These are phyloP conservation scores for Alcis repandata DNA, from an alignment of 2,888 invertebrate genomes.

Conservation along the genomic window DNA sequence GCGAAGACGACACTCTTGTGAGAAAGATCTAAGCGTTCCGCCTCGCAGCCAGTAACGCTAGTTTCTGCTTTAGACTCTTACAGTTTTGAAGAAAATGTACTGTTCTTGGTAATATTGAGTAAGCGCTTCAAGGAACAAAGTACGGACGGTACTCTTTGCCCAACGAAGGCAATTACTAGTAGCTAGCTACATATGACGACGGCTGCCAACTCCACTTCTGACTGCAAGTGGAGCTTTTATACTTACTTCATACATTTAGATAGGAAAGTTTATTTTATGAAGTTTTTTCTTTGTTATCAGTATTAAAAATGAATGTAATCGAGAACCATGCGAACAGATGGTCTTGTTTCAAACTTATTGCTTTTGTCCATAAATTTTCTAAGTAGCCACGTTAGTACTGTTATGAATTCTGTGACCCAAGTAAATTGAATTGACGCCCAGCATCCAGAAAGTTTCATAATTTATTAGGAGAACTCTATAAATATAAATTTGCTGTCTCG, in stretches of 20 bases:
- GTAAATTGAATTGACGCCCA: conserved; percentile 18
- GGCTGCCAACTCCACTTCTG: conserved; percentile 19
- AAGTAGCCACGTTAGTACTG: neutral
- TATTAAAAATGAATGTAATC: too few species aligned
- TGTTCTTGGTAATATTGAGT: conserved; percentile 30
- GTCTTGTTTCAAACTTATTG: neutral
- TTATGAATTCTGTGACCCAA: neutral
- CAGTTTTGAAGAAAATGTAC: conserved; percentile 14
- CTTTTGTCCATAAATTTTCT: too few species aligned
- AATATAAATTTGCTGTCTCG: conserved; percentile 12
- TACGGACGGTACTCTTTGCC: conserved; percentile 52
- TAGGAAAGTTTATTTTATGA: neutral
- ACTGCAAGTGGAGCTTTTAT: conserved; percentile 15
- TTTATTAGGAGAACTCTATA: conserved; percentile 23
- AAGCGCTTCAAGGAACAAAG: conserved; percentile 37
- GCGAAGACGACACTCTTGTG: conserved; percentile 30
- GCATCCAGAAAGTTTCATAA: conserved; percentile 19
- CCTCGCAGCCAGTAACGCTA: conserved; percentile 4
- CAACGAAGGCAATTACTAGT: conserved; percentile 73
- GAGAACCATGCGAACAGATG: neutral
- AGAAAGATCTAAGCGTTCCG: conserved; percentile 17
- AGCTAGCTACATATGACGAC: conserved; percentile 62
- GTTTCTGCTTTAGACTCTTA: neutral
- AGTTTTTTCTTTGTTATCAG: too few species aligned
- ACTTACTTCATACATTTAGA: neutral